These are phyloP conservation scores for Saxicola maurus DNA, from an alignment of 2,797 vertebrate species.

Conservation along the genomic window DNA sequence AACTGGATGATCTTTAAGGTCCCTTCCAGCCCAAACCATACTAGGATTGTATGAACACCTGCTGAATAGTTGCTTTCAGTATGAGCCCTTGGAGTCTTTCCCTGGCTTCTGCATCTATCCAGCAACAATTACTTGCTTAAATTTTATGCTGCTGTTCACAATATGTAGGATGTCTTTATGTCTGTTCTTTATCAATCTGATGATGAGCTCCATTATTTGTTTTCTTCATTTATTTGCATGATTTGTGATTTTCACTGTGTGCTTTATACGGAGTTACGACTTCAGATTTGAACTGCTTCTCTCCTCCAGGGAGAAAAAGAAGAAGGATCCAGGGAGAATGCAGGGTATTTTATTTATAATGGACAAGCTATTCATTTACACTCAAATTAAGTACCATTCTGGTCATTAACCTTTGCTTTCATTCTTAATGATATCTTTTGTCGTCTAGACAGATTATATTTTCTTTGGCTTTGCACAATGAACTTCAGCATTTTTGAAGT, in stretches of 20 bases:
- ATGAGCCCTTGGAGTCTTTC: neutral
- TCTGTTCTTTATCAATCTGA: neutral
- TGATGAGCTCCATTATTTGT: neutral
- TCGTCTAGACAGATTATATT: neutral
- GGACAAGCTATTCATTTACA: slow-evolving; percentile 21
- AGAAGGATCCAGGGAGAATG: neutral
- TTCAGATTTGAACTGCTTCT: neutral
- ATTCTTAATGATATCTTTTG: neutral
- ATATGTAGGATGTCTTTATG: neutral
- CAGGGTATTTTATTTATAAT: neutral
- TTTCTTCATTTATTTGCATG: neutral
- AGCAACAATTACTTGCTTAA: neutral
- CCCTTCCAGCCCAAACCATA: neutral
- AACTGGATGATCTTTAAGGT: neutral
- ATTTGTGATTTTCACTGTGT: neutral
- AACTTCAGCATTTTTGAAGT: neutral
- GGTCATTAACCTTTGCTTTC: slow-evolving; percentile 11
- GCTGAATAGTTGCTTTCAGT: neutral
- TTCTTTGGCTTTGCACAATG: neutral
- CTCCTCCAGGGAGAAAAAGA: neutral
- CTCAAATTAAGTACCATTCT: slow-evolving; percentile 6
- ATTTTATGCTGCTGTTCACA: neutral
- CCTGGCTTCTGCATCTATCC: neutral
- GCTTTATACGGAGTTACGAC: neutral
- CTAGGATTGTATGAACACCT: neutral